Evolutionary conservation across 2,113 vertebrate species (phyloP), one percentile per base, ranked within the genome.

Genomic region (pig (Sus scrofa)): DNA sequence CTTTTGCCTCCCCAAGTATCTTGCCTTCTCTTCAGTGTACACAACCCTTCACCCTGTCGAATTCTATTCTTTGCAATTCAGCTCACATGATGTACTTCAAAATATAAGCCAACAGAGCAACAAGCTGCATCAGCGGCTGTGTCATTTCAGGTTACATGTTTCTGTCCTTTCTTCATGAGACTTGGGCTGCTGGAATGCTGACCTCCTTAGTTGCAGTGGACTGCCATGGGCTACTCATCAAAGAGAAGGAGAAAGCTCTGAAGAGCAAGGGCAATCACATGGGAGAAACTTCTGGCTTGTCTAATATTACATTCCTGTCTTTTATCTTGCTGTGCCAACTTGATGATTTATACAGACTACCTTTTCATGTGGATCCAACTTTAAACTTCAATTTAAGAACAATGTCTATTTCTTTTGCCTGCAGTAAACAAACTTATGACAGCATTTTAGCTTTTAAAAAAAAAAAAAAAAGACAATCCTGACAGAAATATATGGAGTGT

Each of bases 61-160:
- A 97, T 97, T 96, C 89, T 98, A 98, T 99, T 98, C 98, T 98
- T 97, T 97, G 98, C 97, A 98, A 98, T 98, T 98, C 98, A 99
- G 97, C 97, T 98, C 96, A 92, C 97, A 97, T 96, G 93, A 97
- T 97, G 95, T 86, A 83, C 95, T 98, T 98, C 98, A 98, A 98
- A 97, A 98, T 93, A 97, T 94, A 98, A 98, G 95, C 97, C 97
- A 97, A 90, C 89, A 84, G 98, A 98, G 98, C 98, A 98, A 98
- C 98, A 98, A 98, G 98, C 98, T 98, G 95, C 86, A 98, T 99
- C 98, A 98, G 98, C 94, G 93, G 97, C 98, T 77, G 91, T 98
- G 98, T 98, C 98, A 98, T 98, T 98, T 98, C 98, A 98, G 98
- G 98, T 98, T 99, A 98, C 97, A 90, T 97, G 98, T 97, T 97